phyloP scores from a whole-genome alignment of 2,113 vertebrate genomes.

The Delphinus delphis region DNA sequence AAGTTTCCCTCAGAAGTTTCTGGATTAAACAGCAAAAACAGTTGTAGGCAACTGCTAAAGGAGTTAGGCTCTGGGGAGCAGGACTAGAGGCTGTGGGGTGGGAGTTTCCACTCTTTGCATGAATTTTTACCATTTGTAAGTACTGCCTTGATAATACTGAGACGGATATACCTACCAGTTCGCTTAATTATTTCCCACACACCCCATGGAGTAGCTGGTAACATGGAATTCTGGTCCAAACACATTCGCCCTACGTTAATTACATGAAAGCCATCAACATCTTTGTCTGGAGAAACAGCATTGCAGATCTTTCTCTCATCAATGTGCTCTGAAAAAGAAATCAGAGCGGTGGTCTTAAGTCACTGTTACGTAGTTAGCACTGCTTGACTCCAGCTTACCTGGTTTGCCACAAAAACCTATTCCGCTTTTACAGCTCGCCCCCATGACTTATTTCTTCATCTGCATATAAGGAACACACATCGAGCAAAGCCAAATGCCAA shows the following conservation, averaged over 20 bases:
- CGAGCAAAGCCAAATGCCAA: neutral
- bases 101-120: neutral
- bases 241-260: constrained; percentile 97
- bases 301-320: constrained; percentile 95
- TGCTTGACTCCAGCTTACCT: neutral
- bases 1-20: neutral
- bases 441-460: neutral
- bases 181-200: constrained; percentile 98
- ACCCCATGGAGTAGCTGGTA: constrained; percentile 95
- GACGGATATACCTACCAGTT: constrained; percentile 85
- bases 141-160: neutral
- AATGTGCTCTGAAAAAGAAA: constrained; percentile 89
- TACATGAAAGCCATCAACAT: constrained; percentile 97
- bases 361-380: accelerated
- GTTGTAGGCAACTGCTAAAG: neutral
- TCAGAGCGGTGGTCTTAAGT: neutral
- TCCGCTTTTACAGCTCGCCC: neutral
- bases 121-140: neutral
- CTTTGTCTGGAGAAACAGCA: constrained; percentile 93
- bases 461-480: neutral
- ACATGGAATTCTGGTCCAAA: constrained; percentile 95
- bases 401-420: neutral
- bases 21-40: neutral
- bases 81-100: neutral
- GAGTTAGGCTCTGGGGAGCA: neutral